Conservation (phyloP, 2,888 invertebrate species). For the Nephrotoma appendiculata region DNA sequence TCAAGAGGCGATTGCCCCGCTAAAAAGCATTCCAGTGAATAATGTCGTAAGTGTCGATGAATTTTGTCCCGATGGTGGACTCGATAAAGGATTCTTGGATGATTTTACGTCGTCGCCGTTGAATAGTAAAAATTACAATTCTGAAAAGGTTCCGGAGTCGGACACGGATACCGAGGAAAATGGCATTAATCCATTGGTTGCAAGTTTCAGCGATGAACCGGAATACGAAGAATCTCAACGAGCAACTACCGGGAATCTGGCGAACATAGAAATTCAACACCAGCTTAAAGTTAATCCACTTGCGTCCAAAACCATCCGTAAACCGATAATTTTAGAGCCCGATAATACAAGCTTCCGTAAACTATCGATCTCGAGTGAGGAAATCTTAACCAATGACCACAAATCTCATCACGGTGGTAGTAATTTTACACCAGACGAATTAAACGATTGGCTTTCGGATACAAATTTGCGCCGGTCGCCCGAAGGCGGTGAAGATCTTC, state of each 20-base stretch:
- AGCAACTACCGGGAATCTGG: neutral
- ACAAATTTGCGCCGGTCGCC: constrained; percentile 59
- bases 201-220: constrained; percentile 68
- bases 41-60: constrained; percentile 46
- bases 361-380: constrained; percentile 15
- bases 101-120: constrained; percentile 33
- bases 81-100: constrained; percentile 62
- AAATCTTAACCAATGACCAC: constrained; percentile 21
- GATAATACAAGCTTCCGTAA: constrained; percentile 3
- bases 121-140: neutral
- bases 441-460: constrained; percentile 50
- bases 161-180: constrained; percentile 47
- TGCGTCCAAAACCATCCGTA: neutral
- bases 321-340: constrained; percentile 8
- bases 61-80: constrained; percentile 57
- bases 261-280: neutral
- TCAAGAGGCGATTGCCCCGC: constrained; percentile 6
- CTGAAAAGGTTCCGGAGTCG: constrained; percentile 7
- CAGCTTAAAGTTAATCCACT: constrained; percentile 13
- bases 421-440: constrained; percentile 34
- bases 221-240: neutral
- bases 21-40: neutral
- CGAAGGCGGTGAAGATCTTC: constrained; percentile 46
- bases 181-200: constrained; percentile 59
- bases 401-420: constrained; percentile 21